phyloP scores from a whole-genome alignment of 2,113 vertebrate species.

The Gallinago media region DNA sequence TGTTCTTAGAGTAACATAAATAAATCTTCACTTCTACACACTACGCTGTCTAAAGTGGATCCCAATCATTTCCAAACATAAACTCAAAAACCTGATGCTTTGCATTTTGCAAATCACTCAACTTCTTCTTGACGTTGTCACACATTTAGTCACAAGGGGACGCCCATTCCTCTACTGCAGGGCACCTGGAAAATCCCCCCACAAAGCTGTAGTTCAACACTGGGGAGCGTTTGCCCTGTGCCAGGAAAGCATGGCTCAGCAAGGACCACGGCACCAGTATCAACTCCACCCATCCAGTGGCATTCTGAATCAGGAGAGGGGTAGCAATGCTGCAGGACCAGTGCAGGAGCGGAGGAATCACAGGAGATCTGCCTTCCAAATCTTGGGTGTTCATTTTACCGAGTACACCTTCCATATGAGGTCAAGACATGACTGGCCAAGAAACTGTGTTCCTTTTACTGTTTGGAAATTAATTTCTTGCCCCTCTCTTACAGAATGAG shows the following conservation, averaged over 20 bases:
- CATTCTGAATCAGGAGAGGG: neutral
- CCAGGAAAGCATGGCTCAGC: neutral
- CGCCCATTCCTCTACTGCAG: neutral
- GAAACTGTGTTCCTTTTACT: neutral
- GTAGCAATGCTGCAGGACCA: neutral
- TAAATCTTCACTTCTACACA: neutral
- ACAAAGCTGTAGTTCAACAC: neutral
- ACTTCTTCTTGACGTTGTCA: neutral
- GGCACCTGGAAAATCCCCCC: neutral
- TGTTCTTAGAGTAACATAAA: neutral
- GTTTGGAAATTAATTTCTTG: neutral
- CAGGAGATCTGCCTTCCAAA: neutral
- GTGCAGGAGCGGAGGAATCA: neutral
- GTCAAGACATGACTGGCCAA: neutral
- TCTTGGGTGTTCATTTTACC: neutral
- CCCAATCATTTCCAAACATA: neutral
- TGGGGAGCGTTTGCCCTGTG: neutral
- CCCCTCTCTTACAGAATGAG: neutral
- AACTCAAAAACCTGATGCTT: rapidly evolving
- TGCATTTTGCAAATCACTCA: neutral
- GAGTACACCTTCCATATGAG: neutral
- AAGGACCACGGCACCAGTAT: neutral
- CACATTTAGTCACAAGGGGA: neutral
- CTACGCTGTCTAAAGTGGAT: neutral
- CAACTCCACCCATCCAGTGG: neutral